Conservation (phyloP, 2,113 vertebrate genomes). For the Redunca redunca region DNA sequence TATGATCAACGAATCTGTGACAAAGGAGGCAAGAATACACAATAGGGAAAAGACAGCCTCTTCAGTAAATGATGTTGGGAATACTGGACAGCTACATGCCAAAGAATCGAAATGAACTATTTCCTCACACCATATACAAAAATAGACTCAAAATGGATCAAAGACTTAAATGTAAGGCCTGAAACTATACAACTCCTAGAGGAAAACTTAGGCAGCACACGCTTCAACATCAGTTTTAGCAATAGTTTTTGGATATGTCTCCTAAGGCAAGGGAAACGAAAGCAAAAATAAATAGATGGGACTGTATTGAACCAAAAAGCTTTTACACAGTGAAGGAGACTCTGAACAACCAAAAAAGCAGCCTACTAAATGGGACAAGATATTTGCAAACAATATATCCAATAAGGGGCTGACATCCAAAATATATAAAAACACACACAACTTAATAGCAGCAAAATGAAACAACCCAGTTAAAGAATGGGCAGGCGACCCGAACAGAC, state of each 20-base stretch:
- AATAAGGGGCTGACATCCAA: background rate
- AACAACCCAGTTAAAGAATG: background rate
- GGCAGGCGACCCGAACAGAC: background rate
- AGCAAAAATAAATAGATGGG: background rate
- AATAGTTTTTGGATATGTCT: background rate
- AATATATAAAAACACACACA: background rate
- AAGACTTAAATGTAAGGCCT: background rate
- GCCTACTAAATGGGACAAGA: background rate
- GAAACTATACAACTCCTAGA: background rate
- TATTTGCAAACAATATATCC: background rate
- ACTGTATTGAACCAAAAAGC: background rate
- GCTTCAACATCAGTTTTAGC: background rate
- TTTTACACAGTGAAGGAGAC: background rate
- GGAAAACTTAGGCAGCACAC: background rate
- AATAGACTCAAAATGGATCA: background rate
- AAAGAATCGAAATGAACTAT: background rate
- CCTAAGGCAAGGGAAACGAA: background rate
- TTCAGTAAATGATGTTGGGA: background rate
- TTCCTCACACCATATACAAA: background rate
- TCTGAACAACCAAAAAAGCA: background rate
- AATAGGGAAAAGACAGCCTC: background rate
- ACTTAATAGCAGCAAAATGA: background rate
- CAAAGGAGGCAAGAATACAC: background rate
- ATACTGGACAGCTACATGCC: background rate
- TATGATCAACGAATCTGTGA: background rate